Evolutionary conservation across 2,113 vertebrate genomes (phyloP), one percentile per base, ranked within the genome.

Genomic region (Penelope pileata): DNA sequence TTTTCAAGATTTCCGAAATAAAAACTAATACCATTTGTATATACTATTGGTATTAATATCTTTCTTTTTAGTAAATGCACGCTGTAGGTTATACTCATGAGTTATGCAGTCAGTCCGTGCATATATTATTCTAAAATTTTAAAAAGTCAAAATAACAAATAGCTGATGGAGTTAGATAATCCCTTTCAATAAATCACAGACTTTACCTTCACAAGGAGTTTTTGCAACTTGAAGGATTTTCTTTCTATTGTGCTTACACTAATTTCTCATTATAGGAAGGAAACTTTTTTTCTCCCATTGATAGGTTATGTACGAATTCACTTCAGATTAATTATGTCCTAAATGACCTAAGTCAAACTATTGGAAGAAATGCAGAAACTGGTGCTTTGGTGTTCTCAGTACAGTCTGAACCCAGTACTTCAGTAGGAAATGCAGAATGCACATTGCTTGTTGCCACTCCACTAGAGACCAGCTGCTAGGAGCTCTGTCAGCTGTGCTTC

Each of bases 111-210:
- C 30, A 7, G 10, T 54, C 23, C 38, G 10, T 15, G 19, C 15
- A 32, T 34, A n/a, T 12, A 4, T 7, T 18, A 5, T 19, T 30
- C 2, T 4, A 32, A 9, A 10, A 6, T 4, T 53, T 72, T 4
- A 1, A 42, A 30, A 77, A 89, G 54, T 9, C 26, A 10, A 2
- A 48, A 4, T 6, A 24, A 34, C 5, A 4, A n/a, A 30, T 23
- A 2, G 5, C 1, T 0, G 9, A 0, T 18, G 4, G 47, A 16
- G 18, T 27, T 40, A 4, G 69, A 45, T 9, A 10, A 51, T 30
- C 34, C 26, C 36, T 56, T 42, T 29, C 60, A 32, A 1, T 5
- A 10, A 16, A 11, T 7, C 67, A 16, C 12, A 22, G 38, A 26
- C 17, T 53, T 70, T 29, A 8, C 24, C n/a, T 36, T 26, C 59